Evolutionary conservation across 35 echinoderm and acorn worm species (phyloP), one percentile per base, ranked within the genome.

Genomic region (Ophioderma brevispina): DNA sequence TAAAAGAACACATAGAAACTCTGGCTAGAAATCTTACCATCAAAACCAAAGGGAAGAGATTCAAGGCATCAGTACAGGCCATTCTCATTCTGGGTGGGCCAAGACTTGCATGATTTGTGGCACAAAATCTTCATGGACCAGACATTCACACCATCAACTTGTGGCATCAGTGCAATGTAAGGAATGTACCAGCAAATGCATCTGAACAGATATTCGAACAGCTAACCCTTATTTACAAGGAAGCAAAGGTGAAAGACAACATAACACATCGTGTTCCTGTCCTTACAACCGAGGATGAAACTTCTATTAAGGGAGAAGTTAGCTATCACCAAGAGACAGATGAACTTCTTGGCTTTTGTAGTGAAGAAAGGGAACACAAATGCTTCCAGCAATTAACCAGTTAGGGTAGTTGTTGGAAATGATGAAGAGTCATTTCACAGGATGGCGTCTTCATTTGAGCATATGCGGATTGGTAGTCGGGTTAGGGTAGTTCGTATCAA

Each of bases 331-430:
- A 84, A 23, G 43, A 84, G 31, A 49, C 81, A 13, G 81, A 84
- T 55, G 46, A 55, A 21, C 43, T 84, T 1, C 31, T 41, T 4
- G 81, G 81, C 8, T 84, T 84, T 31, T 84, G 81, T 55, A 40
- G 81, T 8, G 5, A 46, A 17, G 41, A 46, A 46, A 17, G 17
- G 41, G 41, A 46, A 8, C 41, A 46, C 41, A 4, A 46, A 17
- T 46, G 41, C 17, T 17, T 46, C 17, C 41, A 8, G 41, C n/a
- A n/a, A n/a, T n/a, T n/a, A n/a, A n/a, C 41, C 41, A 46, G 41
- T 46, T 8, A 4, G 41, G 4, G 41, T 46, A 46, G 59, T 70
- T 18, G 23, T 84, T 49, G 81, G 81, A 1, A 49, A 55, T 84
- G 40, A 84, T 41, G 39, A 8, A 1, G 46, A 84, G 5, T 32